A percentile compares a stretch with the other conserved stretches of the same genome.
phyloP scores from a whole-genome alignment of 2,888 invertebrate species.

The Dynastes tityus region DNA sequence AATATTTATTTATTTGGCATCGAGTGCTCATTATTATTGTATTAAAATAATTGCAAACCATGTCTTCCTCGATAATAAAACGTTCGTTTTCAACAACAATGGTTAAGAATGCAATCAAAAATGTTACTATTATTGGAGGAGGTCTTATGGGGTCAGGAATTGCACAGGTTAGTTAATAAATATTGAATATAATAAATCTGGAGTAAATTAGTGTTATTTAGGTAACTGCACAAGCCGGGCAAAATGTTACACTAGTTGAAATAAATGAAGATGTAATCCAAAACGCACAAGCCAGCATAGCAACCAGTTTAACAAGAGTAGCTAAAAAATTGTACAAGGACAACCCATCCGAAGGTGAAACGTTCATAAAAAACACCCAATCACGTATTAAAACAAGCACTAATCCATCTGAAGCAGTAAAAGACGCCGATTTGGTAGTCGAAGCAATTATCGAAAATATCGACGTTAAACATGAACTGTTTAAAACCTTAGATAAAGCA shows the following conservation, averaged over 20 bases:
- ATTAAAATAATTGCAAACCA: not conserved
- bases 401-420: constrained; percentile 76
- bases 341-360: constrained; percentile 77
- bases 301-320: constrained; percentile 80
- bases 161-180: constrained; percentile 79
- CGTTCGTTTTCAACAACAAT: constrained; percentile 67
- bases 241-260: constrained; percentile 88
- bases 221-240: constrained; percentile 89
- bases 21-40: not conserved
- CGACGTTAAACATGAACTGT: constrained; percentile 80
- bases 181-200: constrained; percentile 9
- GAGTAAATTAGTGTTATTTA: constrained; percentile 63
- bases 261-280: constrained; percentile 80
- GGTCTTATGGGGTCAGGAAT: constrained; percentile 95
- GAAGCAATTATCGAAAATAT: constrained; percentile 92
- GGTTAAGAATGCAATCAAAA: constrained; percentile 75
- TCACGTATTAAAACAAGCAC: constrained; percentile 77
- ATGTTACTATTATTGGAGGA: constrained; percentile 88
- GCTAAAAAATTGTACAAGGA: constrained; percentile 85
- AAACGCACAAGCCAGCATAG: constrained; percentile 82
- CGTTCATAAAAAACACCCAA: constrained; percentile 78
- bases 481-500: constrained; percentile 82
- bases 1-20: not conserved
- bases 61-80: constrained; percentile 63
- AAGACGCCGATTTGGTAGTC: constrained; percentile 83